Percentiles rank a stretch among this genome's conserved stretches.
Evolutionary conservation across 2,113 vertebrate genomes (phyloP).

Genomic region (Cervus canadensis): DNA sequence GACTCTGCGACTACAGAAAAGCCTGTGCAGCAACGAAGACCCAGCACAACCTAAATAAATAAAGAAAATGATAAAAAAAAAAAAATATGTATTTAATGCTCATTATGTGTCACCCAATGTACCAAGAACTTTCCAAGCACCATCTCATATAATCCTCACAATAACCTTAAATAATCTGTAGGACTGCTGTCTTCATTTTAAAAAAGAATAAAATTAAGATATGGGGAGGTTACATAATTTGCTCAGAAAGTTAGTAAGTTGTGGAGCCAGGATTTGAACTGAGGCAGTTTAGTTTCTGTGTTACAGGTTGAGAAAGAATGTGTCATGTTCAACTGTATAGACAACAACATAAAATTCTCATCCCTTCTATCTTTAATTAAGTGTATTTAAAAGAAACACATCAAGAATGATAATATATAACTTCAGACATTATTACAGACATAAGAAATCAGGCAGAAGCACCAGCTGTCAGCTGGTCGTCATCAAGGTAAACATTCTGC

Average conservation of each 20-base stretch:
- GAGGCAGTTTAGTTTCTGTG: not conserved
- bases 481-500: not conserved
- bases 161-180: not conserved
- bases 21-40: not conserved
- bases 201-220: not conserved
- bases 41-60: not conserved
- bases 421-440: not conserved
- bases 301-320: not conserved
- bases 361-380: not conserved
- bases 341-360: not conserved
- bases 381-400: not conserved
- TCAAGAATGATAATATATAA: not conserved
- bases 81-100: not conserved
- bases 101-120: not conserved
- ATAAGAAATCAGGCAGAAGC: not conserved
- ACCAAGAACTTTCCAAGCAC: not conserved
- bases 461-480: not conserved
- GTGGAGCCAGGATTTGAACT: not conserved
- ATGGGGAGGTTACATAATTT: not conserved
- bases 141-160: not conserved
- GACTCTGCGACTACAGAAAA: not conserved
- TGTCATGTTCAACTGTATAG: not conserved
- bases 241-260: not conserved
- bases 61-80: not conserved
- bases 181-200: not conserved